Evolutionary conservation across 2,888 invertebrate genomes (phyloP).

Genomic region (Tetropium fuscum): DNA sequence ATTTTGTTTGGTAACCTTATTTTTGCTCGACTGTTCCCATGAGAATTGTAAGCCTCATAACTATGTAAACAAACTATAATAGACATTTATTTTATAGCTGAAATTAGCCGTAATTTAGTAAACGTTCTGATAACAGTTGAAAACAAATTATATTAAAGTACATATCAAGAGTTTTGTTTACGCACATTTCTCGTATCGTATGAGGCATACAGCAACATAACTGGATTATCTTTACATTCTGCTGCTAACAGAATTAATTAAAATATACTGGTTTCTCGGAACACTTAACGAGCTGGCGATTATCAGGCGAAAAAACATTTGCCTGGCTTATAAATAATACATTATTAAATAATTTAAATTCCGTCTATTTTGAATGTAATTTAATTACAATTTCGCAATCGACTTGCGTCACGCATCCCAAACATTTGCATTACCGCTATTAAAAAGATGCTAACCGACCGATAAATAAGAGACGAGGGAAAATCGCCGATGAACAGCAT

Average conservation of each 20-base stretch:
- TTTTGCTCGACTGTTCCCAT: too few relatives aligned
- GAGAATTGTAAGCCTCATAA: too few relatives aligned
- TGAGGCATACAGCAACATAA: too few relatives aligned
- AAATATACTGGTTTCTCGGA: constrained; percentile 12
- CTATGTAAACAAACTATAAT: too few relatives aligned
- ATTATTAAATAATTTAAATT: constrained; percentile 25
- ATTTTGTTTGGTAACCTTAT: too few relatives aligned
- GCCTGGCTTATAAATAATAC: constrained; percentile 19
- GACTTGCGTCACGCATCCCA: constrained; percentile 22
- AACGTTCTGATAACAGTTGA: too few relatives aligned
- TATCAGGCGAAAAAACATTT: constrained; percentile 13
- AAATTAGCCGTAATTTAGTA: too few relatives aligned
- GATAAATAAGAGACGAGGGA: constrained; percentile 11
- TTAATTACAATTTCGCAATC: constrained; percentile 17
- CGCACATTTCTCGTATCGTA: too few relatives aligned
- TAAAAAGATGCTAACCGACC: constrained; percentile 13
- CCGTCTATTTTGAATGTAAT: constrained; percentile 21
- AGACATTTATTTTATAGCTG: too few relatives aligned
- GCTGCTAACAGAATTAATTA: constrained; percentile 9
- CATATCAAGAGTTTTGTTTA: too few relatives aligned
- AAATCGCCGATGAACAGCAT: background rate
- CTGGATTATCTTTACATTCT: constrained; percentile 16
- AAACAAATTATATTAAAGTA: too few relatives aligned
- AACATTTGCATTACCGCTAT: constrained; percentile 12
- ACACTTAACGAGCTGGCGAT: constrained; percentile 13